Base-by-base conservation (phyloP, 2,797 vertebrate genomes). In the Diplodus puntazzo region DNA sequence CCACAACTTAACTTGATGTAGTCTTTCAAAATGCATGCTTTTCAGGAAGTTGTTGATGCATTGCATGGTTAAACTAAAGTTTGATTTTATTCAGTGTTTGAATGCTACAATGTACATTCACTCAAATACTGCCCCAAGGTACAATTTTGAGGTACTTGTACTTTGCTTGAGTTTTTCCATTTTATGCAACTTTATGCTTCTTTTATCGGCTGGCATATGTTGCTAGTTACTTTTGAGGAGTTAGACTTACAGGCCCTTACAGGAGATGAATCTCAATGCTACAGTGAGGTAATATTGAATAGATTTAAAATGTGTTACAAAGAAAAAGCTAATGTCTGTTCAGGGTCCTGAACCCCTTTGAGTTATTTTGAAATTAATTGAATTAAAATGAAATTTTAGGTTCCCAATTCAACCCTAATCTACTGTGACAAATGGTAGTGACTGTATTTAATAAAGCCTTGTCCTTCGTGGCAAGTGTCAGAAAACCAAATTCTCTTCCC, bases 381-480 rank as follows among this genome's bases (percentile, higher is more conserved):
- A 64, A 23, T 63, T 64, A 45, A 17, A 49, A 12, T 20, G 3
- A 60, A 11, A 64, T 39, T 55, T 60, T 30, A 7, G 14, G 5
- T 68, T 65, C 34, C 57, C 39, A 55, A 11, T 59, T 69, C 27
- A 10, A 62, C 52, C 48, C 14, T 13, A 12, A 42, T 17, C 49
- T 46, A 16, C 23, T 52, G 11, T 42, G 53, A 69, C 17, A 34
- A 82, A 75, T 77, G 54, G 30, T 17, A 1, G 39, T 2, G 21
- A 14, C 30, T 13, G 49, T 53, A 53, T 79, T 86, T 39, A 70
- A 67, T 69, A 43, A 75, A 80, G 49, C 18, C n/a, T n/a, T 62
- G 6, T 64, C 63, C 39, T 68, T 54, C 52, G 73, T 49, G 10
- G 21, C 30, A 48, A 70, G 66, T 61, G 57, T 67, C 53, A 3